These are phyloP conservation scores for Perizoma flavofasciatum DNA, from an alignment of 2,888 invertebrate species.

Conservation along the genomic window DNA sequence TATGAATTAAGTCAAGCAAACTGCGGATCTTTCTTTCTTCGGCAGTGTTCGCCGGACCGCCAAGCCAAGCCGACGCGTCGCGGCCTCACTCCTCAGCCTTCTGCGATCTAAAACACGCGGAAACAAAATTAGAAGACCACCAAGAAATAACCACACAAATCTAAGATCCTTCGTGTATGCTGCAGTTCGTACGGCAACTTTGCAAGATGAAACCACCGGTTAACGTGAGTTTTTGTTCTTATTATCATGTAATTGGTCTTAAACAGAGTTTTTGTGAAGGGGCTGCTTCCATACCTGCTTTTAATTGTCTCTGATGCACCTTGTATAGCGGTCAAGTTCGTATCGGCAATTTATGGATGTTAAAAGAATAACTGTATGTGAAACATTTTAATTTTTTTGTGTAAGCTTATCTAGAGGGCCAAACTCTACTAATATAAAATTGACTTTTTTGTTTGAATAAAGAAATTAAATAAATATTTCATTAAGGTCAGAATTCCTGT, in stretches of 20 bases:
- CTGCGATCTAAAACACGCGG: constrained; percentile 52
- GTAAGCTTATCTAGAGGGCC: too few relatives aligned
- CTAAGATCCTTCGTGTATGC: constrained; percentile 53
- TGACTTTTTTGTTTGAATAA: too few relatives aligned
- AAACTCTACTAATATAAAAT: too few relatives aligned
- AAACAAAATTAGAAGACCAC: constrained; percentile 28
- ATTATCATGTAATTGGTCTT: constrained; percentile 1
- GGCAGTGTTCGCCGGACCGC: constrained; percentile 74
- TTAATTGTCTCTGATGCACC: constrained; percentile 1
- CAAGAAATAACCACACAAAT: constrained; percentile 3
- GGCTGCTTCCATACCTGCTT: constrained; percentile 8
- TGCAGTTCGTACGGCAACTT: constrained; percentile 63
- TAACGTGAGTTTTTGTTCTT: constrained; percentile 61
- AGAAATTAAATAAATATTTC: too few relatives aligned
- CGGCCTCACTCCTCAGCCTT: constrained; percentile 54
- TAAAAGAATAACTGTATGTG: too few relatives aligned
- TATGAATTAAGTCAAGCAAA: constrained; percentile 29
- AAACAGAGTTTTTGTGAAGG: constrained; percentile 11
- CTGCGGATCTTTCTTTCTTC: constrained; percentile 56
- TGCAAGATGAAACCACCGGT: constrained; percentile 78
- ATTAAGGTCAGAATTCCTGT: too few relatives aligned
- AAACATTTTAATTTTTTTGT: too few relatives aligned
- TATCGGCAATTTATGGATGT: too few relatives aligned
- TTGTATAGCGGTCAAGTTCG: background rate
- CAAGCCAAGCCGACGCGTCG: constrained; percentile 53